phyloP scores from a whole-genome alignment of 2,888 invertebrate genomes.

The Abrostola tripartita region DNA sequence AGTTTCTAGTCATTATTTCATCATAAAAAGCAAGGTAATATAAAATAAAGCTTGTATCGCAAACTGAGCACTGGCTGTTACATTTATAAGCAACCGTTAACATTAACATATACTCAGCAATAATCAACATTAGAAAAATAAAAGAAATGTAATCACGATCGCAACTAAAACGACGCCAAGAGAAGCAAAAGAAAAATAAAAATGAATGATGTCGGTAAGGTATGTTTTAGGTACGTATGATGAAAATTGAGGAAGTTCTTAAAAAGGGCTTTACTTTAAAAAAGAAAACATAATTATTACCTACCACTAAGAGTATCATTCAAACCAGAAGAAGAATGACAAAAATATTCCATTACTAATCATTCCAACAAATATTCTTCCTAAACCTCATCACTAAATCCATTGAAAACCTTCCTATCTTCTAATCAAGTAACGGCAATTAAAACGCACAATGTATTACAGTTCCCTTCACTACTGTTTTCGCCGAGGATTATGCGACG shows the following conservation, averaged over 20 bases:
- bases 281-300: too few relatives aligned
- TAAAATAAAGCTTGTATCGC: slow-evolving; percentile 7
- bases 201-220: too few relatives aligned
- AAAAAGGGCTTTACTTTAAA: too few relatives aligned
- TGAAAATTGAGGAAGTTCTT: too few relatives aligned
- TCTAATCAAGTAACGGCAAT: slow-evolving; percentile 52
- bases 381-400: slow-evolving; percentile 8
- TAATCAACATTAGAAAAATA: too few relatives aligned
- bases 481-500: slow-evolving; percentile 45
- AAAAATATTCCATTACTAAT: neutral
- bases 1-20: slow-evolving; percentile 30
- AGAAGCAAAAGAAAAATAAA: too few relatives aligned
- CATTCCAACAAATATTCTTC: neutral
- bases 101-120: too few relatives aligned
- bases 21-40: slow-evolving; percentile 17
- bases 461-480: slow-evolving; percentile 47
- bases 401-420: slow-evolving; percentile 24
- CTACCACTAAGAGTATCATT: neutral
- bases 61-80: too few relatives aligned
- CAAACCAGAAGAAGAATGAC: neutral
- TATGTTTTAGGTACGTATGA: too few relatives aligned
- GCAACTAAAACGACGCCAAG: too few relatives aligned
- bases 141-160: too few relatives aligned
- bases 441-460: slow-evolving; percentile 39
- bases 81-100: too few relatives aligned